These are phyloP conservation scores for Pammene fasciana DNA, from an alignment of 2,888 invertebrate genomes.

Conservation along the genomic window DNA sequence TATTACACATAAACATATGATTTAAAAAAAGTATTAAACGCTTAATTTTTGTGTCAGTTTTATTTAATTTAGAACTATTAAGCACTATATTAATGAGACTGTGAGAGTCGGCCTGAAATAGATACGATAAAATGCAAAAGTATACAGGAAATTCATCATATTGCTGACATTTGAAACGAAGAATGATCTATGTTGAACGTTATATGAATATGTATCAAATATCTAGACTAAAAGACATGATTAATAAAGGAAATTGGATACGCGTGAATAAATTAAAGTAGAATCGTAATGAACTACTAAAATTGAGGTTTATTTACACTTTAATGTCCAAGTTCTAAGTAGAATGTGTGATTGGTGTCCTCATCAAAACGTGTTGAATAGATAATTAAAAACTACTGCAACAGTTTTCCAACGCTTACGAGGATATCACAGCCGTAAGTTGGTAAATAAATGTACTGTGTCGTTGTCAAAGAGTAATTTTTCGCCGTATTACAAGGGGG, in stretches of 20 bases:
- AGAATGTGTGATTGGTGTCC: slow-evolving; percentile 8
- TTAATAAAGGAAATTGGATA: slow-evolving; percentile 18
- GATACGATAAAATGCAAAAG: not conserved
- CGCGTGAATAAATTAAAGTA: slow-evolving; percentile 7
- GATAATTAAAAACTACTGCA: slow-evolving; percentile 15
- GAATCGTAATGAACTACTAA: slow-evolving; percentile 3
- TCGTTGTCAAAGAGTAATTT: not conserved
- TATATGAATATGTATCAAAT: not conserved
- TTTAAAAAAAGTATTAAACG: not conserved
- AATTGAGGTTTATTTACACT: slow-evolving; percentile 9
- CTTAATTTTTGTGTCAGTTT: no score
- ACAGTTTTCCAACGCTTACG: slow-evolving; percentile 22
- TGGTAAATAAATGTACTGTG: slow-evolving; percentile 53
- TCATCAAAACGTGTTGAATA: slow-evolving; percentile 17
- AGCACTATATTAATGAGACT: not conserved
- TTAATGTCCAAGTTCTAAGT: slow-evolving; percentile 16
- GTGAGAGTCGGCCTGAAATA: no score
- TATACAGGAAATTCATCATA: not conserved
- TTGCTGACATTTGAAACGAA: slow-evolving; percentile 5
- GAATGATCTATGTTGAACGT: not conserved
- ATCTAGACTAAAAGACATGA: not conserved
- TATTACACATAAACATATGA: not conserved
- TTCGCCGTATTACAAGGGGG: not conserved
- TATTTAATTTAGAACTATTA: not conserved
- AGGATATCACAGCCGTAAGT: slow-evolving; percentile 44